phyloP scores from a whole-genome alignment of 2,797 vertebrate species.

The Odontamblyopus lacepedii region DNA sequence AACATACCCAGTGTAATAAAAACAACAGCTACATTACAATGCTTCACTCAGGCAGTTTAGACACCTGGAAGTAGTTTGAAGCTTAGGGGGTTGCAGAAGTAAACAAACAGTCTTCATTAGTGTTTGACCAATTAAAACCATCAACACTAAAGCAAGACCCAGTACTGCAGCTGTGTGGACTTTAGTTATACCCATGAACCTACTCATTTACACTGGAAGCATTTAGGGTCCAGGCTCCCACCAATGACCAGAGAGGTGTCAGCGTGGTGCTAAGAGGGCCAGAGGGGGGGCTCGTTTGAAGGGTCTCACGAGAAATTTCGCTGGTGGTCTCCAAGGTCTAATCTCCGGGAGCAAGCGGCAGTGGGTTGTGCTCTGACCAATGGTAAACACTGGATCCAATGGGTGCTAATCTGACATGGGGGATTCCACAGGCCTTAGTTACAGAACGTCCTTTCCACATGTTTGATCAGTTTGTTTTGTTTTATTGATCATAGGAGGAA shows the following conservation, averaged over 20 bases:
- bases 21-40: background rate
- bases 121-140: slow-evolving; percentile 25
- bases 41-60: slow-evolving; percentile 1
- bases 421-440: background rate
- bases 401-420: slow-evolving; percentile 50
- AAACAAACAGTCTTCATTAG: slow-evolving; percentile 20
- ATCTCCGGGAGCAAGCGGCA: slow-evolving; percentile 47
- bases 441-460: background rate
- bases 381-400: slow-evolving; percentile 65
- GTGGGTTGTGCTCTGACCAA: slow-evolving; percentile 52
- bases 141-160: slow-evolving; percentile 27
- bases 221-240: slow-evolving; percentile 16
- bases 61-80: slow-evolving; percentile 7
- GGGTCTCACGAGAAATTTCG: slow-evolving; percentile 53
- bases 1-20: background rate
- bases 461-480: background rate
- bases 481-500: slow-evolving; percentile 44
- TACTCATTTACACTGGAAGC: slow-evolving; percentile 12
- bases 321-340: slow-evolving; percentile 55
- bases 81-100: background rate
- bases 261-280: slow-evolving; percentile 51
- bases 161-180: slow-evolving; percentile 53
- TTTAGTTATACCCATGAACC: slow-evolving; percentile 15
- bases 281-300: slow-evolving; percentile 48
- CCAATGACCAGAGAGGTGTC: slow-evolving; percentile 43